phyloP scores from a whole-genome alignment of 2,888 invertebrate species.

The Morpho achilles region DNA sequence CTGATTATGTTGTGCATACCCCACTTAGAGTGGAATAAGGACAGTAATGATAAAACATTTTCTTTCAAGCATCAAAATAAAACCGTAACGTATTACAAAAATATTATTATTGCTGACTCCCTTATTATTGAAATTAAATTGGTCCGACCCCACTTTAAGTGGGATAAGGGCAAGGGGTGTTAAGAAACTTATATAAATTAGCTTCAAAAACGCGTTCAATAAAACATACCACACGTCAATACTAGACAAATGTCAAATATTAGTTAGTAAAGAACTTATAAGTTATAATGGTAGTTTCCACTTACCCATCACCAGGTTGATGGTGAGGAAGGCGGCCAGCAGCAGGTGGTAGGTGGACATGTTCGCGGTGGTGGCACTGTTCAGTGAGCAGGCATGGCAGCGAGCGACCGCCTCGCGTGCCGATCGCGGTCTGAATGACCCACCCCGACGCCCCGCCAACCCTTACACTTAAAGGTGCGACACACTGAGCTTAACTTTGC shows the following conservation, averaged over 20 bases:
- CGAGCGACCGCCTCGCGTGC: conserved; percentile 43
- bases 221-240: not conserved
- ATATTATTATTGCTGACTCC: no score
- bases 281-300: not conserved
- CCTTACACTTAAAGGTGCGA: conserved; percentile 20
- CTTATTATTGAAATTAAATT: no score
- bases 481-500: conserved; percentile 2
- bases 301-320: conserved; percentile 57
- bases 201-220: no score
- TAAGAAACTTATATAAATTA: no score
- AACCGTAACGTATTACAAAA: no score
- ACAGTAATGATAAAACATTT: no score
- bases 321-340: conserved; percentile 47
- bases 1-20: no score
- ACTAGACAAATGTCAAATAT: not conserved
- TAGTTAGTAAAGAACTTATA: no score
- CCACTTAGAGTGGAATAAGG: no score
- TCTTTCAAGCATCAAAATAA: no score
- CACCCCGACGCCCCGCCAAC: conserved; percentile 19
- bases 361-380: conserved; percentile 42
- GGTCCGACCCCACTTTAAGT: no score
- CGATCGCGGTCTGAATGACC: conserved; percentile 37
- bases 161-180: no score
- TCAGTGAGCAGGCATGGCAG: conserved; percentile 31
- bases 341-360: conserved; percentile 54